These are phyloP conservation scores for Huso huso DNA, from an alignment of 2,797 vertebrate genomes.

Conservation along the genomic window DNA sequence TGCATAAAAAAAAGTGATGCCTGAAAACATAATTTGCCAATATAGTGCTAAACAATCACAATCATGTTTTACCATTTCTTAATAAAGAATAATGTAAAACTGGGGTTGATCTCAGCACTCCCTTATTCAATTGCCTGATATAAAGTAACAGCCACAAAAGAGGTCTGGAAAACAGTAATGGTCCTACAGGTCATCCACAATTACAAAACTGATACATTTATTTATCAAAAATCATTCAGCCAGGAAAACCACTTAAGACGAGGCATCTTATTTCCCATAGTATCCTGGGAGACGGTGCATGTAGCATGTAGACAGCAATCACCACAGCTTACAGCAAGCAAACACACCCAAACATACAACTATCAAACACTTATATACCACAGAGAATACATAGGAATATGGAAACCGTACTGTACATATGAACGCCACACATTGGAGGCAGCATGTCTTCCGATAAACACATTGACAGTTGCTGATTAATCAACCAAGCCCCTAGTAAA, in stretches of 20 bases:
- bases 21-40: too few relatives aligned
- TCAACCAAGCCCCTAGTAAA: not conserved
- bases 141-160: too few relatives aligned
- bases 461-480: not conserved
- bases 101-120: too few relatives aligned
- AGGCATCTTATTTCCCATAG: constrained; percentile 14
- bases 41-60: too few relatives aligned
- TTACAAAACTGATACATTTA: constrained; percentile 22
- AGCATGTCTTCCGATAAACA: not conserved
- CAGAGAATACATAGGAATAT: not conserved
- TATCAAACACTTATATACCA: too few relatives aligned
- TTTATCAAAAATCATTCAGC: constrained; percentile 21
- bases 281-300: constrained; percentile 6
- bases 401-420: not conserved
- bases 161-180: too few relatives aligned
- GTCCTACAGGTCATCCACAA: constrained; percentile 17
- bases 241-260: constrained; percentile 25
- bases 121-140: too few relatives aligned
- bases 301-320: not conserved
- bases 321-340: not conserved
- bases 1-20: too few relatives aligned
- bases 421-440: not conserved
- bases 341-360: too few relatives aligned
- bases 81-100: too few relatives aligned
- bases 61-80: too few relatives aligned